Percentiles rank a stretch among this genome's conserved stretches.
These are phyloP conservation scores for Stratiomys singularior DNA, from an alignment of 2,888 invertebrate genomes.

Conservation along the genomic window DNA sequence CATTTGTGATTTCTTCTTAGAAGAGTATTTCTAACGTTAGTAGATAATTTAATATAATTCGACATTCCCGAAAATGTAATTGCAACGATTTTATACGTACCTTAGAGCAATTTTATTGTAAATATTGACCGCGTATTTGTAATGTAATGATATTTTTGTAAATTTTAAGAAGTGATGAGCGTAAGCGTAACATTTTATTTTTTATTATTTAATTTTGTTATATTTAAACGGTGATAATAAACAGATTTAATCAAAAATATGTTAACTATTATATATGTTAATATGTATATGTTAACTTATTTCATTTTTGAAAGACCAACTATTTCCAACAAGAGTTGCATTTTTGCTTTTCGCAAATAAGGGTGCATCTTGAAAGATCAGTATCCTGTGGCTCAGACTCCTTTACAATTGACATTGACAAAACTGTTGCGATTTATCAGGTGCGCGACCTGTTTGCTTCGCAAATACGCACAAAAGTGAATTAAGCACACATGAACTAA, in stretches of 20 bases:
- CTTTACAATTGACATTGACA: no score
- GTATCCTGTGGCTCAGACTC: no score
- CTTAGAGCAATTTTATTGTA: constrained; percentile 33
- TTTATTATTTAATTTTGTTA: constrained; percentile 8
- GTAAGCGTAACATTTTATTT: constrained; percentile 19
- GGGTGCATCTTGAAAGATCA: no score
- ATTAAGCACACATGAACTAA: no score
- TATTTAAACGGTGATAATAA: constrained; percentile 37
- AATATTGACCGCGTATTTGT: constrained; percentile 27
- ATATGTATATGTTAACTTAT: no score
- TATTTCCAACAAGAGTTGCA: no score
- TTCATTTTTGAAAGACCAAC: no score
- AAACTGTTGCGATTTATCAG: no score
- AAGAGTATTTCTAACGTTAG: not conserved
- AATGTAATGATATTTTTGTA: not conserved
- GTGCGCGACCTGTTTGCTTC: no score
- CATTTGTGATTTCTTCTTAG: constrained; percentile 31
- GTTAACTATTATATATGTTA: no score
- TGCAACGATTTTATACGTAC: constrained; percentile 29
- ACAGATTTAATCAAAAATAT: not conserved
- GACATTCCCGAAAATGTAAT: constrained; percentile 9
- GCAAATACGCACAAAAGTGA: no score
- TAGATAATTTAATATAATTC: not conserved
- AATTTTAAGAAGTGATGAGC: constrained; percentile 21
- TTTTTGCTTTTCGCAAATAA: no score